Conservation (phyloP, 2,888 invertebrate species). For the Flabesymbios commensalis region DNA sequence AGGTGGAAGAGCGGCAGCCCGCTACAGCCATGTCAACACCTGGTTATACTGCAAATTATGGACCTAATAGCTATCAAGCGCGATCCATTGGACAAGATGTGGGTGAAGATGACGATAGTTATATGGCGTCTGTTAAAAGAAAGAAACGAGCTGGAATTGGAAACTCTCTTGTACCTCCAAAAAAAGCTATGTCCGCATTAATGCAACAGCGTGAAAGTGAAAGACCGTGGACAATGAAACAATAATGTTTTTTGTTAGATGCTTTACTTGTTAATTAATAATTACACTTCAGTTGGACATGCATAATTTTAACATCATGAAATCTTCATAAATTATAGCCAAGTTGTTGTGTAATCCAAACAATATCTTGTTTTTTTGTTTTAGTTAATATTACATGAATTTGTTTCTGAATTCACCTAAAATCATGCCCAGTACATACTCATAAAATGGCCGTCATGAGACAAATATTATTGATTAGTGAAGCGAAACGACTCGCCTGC, state of each 20-base stretch:
- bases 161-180: slow-evolving; percentile 78
- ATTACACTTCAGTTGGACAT: too few relatives aligned
- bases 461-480: too few relatives aligned
- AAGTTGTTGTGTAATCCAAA: too few relatives aligned
- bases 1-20: background rate
- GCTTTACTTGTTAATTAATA: too few relatives aligned
- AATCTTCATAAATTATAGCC: too few relatives aligned
- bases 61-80: background rate
- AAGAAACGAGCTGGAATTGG: slow-evolving; percentile 78
- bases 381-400: too few relatives aligned
- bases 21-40: background rate
- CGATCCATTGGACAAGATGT: background rate
- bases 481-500: too few relatives aligned
- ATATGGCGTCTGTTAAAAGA: slow-evolving; percentile 65
- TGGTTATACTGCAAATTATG: background rate
- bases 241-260: background rate
- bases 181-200: slow-evolving; percentile 75
- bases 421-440: too few relatives aligned
- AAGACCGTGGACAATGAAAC: slow-evolving; percentile 52
- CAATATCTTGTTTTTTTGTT: too few relatives aligned
- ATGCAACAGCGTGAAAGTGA: slow-evolving; percentile 44
- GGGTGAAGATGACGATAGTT: slow-evolving; percentile 50
- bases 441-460: too few relatives aligned
- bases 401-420: too few relatives aligned
- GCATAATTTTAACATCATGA: too few relatives aligned